These are phyloP conservation scores for Oncorhynchus keta DNA, from an alignment of 2,113 vertebrate genomes.

Conservation along the genomic window DNA sequence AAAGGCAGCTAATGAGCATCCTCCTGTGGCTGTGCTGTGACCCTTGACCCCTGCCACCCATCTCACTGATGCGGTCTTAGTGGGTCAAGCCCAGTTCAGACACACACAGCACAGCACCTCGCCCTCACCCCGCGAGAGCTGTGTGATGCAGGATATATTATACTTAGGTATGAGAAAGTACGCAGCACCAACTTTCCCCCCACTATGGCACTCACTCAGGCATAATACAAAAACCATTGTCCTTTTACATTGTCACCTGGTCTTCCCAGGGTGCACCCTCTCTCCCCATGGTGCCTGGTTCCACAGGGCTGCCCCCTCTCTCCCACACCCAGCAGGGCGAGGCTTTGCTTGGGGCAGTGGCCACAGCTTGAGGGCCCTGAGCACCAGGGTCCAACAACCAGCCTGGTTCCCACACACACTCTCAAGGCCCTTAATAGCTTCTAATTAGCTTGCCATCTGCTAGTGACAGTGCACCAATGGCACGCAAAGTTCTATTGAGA, in stretches of 20 bases:
- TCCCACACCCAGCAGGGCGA: conserved; percentile 11
- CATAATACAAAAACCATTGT: background rate
- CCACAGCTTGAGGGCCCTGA: conserved; percentile 30
- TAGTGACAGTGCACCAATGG: conserved; percentile 49
- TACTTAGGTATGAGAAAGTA: too few species aligned
- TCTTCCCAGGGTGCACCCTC: conserved; percentile 6
- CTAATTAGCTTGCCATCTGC: conserved; percentile 61
- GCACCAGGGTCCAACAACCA: conserved; percentile 28
- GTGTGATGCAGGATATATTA: too few species aligned
- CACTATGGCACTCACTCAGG: too few species aligned
- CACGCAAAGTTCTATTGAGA: conserved; percentile 49
- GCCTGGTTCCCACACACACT: conserved; percentile 49
- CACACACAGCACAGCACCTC: too few species aligned
- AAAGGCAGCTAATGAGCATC: conserved; percentile 27
- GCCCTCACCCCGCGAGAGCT: too few species aligned
- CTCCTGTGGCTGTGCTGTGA: conserved; percentile 14
- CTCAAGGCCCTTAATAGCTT: conserved; percentile 53
- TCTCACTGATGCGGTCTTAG: conserved; percentile 14
- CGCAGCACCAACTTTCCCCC: too few species aligned
- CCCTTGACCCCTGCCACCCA: conserved; percentile 8
- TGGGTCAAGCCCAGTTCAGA: conserved; percentile 10
- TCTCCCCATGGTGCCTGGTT: background rate
- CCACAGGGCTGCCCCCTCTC: background rate
- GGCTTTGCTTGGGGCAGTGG: conserved; percentile 14
- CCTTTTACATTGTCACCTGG: background rate